phyloP scores from a whole-genome alignment of 2,113 vertebrate genomes.

The Charadrius vociferus region DNA sequence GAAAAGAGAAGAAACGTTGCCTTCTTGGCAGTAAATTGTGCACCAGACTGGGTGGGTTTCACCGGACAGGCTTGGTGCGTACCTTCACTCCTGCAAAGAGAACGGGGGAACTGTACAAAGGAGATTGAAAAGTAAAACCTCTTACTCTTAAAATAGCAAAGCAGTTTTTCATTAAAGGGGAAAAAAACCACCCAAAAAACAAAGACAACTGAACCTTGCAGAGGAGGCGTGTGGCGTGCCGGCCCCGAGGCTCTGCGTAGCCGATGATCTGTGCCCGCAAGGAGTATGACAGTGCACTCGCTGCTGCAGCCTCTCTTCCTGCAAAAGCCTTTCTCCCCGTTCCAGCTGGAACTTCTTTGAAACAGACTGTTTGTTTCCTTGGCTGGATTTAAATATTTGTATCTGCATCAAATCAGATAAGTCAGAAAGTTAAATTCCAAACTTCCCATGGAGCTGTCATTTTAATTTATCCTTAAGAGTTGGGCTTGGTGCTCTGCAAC shows the following conservation, averaged over 20 bases:
- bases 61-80: not conserved
- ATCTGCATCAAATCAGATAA: conserved; percentile 59
- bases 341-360: conserved; percentile 37
- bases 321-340: not conserved
- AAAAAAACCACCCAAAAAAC: accelerated
- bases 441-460: conserved; percentile 2
- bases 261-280: not conserved
- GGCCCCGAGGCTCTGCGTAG: not conserved
- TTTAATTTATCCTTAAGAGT: conserved; percentile 33
- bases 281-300: not conserved
- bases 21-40: not conserved
- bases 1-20: not conserved
- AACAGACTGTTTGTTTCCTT: conserved; percentile 25
- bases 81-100: not conserved
- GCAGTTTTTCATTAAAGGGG: not conserved
- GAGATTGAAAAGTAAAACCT: not conserved
- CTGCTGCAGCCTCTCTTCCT: not conserved
- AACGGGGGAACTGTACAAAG: not conserved
- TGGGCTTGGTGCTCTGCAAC: not conserved
- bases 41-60: accelerated
- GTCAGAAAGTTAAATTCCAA: conserved; percentile 13
- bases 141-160: not conserved
- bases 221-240: accelerated
- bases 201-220: accelerated
- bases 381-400: conserved; percentile 39